Evolutionary conservation across 2,797 vertebrate genomes (phyloP).

Genomic region (Petrocephalus schoutedeni): DNA sequence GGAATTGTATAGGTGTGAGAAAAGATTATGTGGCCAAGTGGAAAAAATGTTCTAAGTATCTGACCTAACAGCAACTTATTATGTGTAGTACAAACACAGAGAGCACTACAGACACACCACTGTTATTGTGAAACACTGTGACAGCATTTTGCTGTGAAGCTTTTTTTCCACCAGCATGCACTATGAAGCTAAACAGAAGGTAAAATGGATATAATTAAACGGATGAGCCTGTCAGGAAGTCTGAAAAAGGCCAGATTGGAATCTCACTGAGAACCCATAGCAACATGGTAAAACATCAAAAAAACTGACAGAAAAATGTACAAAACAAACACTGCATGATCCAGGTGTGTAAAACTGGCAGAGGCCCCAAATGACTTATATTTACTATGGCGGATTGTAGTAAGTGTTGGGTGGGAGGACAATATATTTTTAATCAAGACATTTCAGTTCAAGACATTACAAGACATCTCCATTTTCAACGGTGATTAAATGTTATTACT

Average conservation of each 20-base stretch:
- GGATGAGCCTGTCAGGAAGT: not conserved
- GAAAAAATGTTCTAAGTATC: not conserved
- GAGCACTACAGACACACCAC: not conserved
- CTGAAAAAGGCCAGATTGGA: not conserved
- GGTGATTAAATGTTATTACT: not conserved
- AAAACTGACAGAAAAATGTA: not conserved
- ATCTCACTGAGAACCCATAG: not conserved
- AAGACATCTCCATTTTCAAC: constrained; percentile 12
- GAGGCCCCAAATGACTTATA: not conserved
- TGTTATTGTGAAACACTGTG: not conserved
- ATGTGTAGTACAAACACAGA: not conserved
- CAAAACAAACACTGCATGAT: not conserved
- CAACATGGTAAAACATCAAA: not conserved
- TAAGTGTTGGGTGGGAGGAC: not conserved
- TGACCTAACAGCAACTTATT: not conserved
- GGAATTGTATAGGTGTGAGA: not conserved
- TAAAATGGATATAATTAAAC: not conserved
- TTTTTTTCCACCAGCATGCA: not conserved
- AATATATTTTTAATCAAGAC: constrained; percentile 9
- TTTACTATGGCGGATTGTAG: not conserved
- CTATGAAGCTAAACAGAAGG: not conserved
- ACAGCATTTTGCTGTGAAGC: not conserved
- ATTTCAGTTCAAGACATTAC: constrained; percentile 12
- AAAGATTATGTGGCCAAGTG: not conserved
- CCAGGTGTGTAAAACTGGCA: not conserved